phyloP scores from a whole-genome alignment of 2,888 invertebrate genomes.

The Nephrotoma appendiculata region DNA sequence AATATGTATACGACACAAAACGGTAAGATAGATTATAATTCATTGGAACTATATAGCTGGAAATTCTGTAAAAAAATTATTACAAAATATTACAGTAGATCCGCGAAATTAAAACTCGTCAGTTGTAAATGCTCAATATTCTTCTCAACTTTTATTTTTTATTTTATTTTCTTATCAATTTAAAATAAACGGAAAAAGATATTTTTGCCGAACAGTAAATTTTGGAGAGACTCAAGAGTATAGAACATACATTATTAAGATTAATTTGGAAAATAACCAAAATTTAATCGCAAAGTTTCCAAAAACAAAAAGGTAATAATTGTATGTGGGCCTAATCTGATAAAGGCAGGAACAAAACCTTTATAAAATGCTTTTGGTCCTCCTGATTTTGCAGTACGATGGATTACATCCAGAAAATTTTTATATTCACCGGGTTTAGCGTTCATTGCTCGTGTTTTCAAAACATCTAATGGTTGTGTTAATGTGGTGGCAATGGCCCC shows the following conservation, averaged over 20 bases:
- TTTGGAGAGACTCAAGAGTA: too few relatives aligned
- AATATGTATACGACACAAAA: too few relatives aligned
- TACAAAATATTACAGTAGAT: too few relatives aligned
- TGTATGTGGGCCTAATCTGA: slow-evolving; percentile 92
- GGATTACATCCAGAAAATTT: slow-evolving; percentile 54
- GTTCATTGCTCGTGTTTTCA: slow-evolving; percentile 97
- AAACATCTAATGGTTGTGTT: slow-evolving; percentile 93
- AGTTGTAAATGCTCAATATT: too few relatives aligned
- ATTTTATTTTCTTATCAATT: too few relatives aligned
- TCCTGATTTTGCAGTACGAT: slow-evolving; percentile 62
- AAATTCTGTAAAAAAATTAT: too few relatives aligned
- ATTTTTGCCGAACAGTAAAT: too few relatives aligned
- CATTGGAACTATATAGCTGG: too few relatives aligned
- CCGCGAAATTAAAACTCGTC: too few relatives aligned
- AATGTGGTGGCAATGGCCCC: slow-evolving; percentile 43
- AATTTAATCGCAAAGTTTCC: slow-evolving; percentile 79
- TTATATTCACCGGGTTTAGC: slow-evolving; percentile 84
- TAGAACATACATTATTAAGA: background rate
- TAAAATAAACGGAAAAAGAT: too few relatives aligned
- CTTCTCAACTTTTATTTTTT: too few relatives aligned
- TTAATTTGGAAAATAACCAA: slow-evolving; percentile 21
- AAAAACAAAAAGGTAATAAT: slow-evolving; percentile 93
- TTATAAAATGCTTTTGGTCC: slow-evolving; percentile 92
- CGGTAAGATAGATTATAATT: too few relatives aligned
- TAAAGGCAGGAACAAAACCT: slow-evolving; percentile 92